Evolutionary conservation across 2,113 vertebrate species (phyloP).

Genomic region (Elanus axillaris): DNA sequence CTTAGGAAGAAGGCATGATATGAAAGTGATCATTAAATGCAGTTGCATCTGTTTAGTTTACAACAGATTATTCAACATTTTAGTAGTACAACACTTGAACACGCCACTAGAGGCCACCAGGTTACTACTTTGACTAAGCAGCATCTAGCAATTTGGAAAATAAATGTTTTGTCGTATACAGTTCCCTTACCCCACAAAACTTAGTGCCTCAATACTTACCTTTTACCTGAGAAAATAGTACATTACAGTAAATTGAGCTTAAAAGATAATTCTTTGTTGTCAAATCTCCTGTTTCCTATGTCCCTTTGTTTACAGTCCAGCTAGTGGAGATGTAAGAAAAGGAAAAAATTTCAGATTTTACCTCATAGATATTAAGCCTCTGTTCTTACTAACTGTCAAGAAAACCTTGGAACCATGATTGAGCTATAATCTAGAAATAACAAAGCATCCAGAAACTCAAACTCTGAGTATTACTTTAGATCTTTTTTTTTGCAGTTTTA

Average conservation of each 20-base stretch:
- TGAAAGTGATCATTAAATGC: neutral
- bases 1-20: neutral
- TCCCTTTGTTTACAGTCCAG: neutral
- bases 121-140: neutral
- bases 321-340: neutral
- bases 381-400: neutral
- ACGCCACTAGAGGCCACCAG: constrained; percentile 41
- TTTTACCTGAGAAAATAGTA: neutral
- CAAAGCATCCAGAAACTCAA: neutral
- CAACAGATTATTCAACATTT: neutral
- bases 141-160: neutral
- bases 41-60: neutral
- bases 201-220: neutral
- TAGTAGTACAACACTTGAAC: neutral
- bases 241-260: neutral
- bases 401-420: neutral
- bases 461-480: neutral
- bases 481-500: neutral
- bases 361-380: neutral
- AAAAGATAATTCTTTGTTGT: neutral
- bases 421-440: neutral
- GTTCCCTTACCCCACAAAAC: neutral
- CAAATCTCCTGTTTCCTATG: neutral
- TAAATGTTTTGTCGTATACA: neutral
- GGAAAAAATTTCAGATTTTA: neutral